phyloP scores from a whole-genome alignment of 2,888 invertebrate species.

The Xestia sexstrigata region DNA sequence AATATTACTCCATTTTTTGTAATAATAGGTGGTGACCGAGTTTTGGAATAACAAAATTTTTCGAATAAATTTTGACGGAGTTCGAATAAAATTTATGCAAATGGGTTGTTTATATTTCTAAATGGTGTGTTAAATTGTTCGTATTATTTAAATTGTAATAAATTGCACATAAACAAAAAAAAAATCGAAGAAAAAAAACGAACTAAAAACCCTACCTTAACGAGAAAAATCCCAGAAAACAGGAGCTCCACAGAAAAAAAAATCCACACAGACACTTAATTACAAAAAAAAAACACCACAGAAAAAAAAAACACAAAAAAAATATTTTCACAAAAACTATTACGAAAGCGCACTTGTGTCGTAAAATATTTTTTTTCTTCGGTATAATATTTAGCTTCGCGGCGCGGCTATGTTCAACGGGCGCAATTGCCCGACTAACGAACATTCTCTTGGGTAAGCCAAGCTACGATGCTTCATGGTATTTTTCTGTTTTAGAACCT shows the following conservation, averaged over 20 bases:
- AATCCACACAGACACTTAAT: constrained; percentile 46
- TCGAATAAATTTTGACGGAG: background rate
- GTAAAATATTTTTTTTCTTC: constrained; percentile 34
- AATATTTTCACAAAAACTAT: constrained; percentile 46
- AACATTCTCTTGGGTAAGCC: constrained; percentile 36
- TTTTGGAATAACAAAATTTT: constrained; percentile 3
- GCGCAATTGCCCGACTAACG: constrained; percentile 46
- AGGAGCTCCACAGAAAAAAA: constrained; percentile 40
- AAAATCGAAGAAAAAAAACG: background rate
- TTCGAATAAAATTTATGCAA: constrained; percentile 1
- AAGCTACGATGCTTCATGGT: constrained; percentile 12
- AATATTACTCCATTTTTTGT: constrained; percentile 42
- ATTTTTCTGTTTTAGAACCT: constrained; percentile 19
- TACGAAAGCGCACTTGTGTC: constrained; percentile 52
- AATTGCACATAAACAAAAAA: background rate
- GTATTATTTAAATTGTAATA: background rate
- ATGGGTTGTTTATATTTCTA: background rate
- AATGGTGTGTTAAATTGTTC: background rate
- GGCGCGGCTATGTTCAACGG: constrained; percentile 42
- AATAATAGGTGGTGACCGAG: constrained; percentile 30
- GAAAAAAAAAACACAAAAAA: constrained; percentile 22
- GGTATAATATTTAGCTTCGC: background rate
- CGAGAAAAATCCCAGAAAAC: constrained; percentile 32
- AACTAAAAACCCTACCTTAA: constrained; percentile 43
- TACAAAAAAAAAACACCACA: constrained; percentile 33